These are phyloP conservation scores for Neopelma chrysocephalum DNA, from an alignment of 2,797 vertebrate species.

Conservation along the genomic window DNA sequence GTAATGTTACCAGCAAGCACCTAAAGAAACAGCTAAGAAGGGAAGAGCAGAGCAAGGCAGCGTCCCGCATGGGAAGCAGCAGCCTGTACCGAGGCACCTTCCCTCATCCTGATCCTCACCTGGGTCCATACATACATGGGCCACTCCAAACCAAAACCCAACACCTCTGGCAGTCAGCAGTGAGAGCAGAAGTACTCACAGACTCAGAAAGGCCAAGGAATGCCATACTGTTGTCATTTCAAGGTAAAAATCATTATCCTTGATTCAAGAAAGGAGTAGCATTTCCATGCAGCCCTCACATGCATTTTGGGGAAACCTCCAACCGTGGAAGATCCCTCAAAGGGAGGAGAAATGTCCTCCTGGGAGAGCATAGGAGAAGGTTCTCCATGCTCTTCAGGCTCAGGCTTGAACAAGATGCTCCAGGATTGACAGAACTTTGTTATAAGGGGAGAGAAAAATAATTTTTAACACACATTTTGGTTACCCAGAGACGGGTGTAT, in stretches of 20 bases:
- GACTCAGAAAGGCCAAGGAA: not conserved
- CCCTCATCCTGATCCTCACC: not conserved
- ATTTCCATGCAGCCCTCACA: not conserved
- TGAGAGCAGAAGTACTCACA: not conserved
- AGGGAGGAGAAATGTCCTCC: not conserved
- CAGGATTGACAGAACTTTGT: not conserved
- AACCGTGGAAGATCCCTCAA: not conserved
- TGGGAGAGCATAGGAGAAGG: not conserved
- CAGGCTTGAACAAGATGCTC: not conserved
- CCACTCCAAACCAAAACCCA: not conserved
- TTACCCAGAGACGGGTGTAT: rapidly evolving
- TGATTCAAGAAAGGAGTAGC: not conserved
- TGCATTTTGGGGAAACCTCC: not conserved
- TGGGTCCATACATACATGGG: not conserved
- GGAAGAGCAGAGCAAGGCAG: not conserved
- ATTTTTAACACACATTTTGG: not conserved
- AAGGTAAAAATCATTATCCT: not conserved
- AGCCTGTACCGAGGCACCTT: not conserved
- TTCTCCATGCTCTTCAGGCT: not conserved
- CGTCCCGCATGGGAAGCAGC: not conserved
- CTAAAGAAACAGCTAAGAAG: not conserved
- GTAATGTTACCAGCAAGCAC: not conserved
- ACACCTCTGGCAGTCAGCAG: not conserved
- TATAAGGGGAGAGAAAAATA: not conserved
- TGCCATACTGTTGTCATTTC: not conserved